Base-by-base conservation (phyloP, 53 echinoderm and acorn worm species). In the Stichopus horrens region DNA sequence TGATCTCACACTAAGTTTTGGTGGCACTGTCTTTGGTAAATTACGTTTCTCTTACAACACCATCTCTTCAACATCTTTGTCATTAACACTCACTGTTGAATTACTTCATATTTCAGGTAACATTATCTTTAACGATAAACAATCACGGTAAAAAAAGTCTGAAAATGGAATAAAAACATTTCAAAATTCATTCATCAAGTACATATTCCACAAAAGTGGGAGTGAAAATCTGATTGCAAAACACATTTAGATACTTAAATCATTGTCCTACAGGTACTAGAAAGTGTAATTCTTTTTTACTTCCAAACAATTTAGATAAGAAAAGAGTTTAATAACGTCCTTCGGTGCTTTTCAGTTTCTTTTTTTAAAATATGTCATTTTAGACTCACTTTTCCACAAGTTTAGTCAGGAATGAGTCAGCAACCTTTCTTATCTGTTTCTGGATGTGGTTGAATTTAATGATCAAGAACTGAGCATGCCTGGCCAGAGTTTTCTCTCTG, bases 361-460 rank as follows among this genome's bases (percentile, higher is more conserved):
- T 37, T 37, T 37, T 37, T 37, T n/a, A n/a, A 21, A 9, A 4
- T 75, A 23, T 75, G 52, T 14, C 21, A 6, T n/a, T 37, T 37
- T 37, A 22, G 52, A 87, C 95, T 94, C 93, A 95, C 97, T 83
- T 97, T 74, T 97, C 97, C 0, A 95, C 97, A 14, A 97, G 93
- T 87, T 91, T 93, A 16, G 97, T 95, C 18, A 97, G 88, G 79
- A 94, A 97, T 79, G 95, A 95, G 79, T 97, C 97, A 67, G 97
- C 97, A 22, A 97, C 95, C 88, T 95, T 97, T 54, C 97, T 90
- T 89, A 97, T 95, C 88, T 92, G 92, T 75, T 97, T 97, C n/a
- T 93, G 89, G 21, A 95, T 92, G 80, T 97, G 97, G 86, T 97
- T 97, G 88, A 97, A 97, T 75, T 92, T 94, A 76, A 97, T 93